These are phyloP conservation scores for Drosophila subquinaria DNA, from an alignment of 2,888 invertebrate genomes.

Conservation along the genomic window DNA sequence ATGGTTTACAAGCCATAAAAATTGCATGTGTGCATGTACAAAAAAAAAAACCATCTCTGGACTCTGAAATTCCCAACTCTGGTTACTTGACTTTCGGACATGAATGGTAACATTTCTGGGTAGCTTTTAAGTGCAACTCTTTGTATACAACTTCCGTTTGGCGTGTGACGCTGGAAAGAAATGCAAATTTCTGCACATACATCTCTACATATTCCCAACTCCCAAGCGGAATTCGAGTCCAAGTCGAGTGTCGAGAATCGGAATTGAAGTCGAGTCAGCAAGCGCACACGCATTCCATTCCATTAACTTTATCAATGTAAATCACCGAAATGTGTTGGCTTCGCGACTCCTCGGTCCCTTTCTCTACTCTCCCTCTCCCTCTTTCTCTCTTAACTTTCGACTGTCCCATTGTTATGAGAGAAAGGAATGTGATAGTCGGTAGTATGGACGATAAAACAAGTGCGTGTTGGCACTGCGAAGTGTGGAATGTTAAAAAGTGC, in stretches of 20 bases:
- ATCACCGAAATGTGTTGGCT: constrained; percentile 74
- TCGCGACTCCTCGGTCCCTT: constrained; percentile 19
- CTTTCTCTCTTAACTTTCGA: constrained; percentile 27
- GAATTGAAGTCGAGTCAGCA: constrained; percentile 68
- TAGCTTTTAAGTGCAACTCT: constrained; percentile 78
- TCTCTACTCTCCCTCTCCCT: background rate
- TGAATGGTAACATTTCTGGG: constrained; percentile 68
- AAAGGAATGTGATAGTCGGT: constrained; percentile 52
- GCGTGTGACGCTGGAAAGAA: constrained; percentile 70
- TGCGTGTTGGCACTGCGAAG: constrained; percentile 54
- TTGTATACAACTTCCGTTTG: constrained; percentile 81
- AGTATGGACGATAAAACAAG: constrained; percentile 67
- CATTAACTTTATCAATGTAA: constrained; percentile 80
- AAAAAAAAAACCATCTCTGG: constrained; percentile 18
- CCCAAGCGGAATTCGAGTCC: constrained; percentile 26
- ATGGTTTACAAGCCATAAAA: constrained; percentile 78
- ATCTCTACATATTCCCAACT: constrained; percentile 11
- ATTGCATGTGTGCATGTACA: constrained; percentile 69
- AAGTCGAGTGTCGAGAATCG: constrained; percentile 32
- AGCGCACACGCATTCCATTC: constrained; percentile 76
- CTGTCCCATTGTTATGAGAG: constrained; percentile 60
- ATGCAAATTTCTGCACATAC: constrained; percentile 77
- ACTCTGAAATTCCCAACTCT: background rate
- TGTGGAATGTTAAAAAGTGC: constrained; percentile 52
- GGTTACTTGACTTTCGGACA: constrained; percentile 45